These are phyloP conservation scores for Nasonovia ribisnigri DNA, from an alignment of 2,888 invertebrate species.

Conservation along the genomic window DNA sequence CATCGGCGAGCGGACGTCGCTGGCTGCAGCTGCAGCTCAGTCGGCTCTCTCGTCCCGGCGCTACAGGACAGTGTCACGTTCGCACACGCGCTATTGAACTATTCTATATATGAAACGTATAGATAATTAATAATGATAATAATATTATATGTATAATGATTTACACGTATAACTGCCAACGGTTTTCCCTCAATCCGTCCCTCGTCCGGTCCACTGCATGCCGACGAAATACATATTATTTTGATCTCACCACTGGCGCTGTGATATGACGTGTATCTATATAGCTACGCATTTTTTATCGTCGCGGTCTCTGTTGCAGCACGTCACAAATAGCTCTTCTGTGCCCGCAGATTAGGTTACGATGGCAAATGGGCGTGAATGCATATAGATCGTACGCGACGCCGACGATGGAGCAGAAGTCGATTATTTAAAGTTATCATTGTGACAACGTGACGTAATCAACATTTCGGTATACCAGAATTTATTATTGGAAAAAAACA, in stretches of 20 bases:
- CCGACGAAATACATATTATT: background rate
- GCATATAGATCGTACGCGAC: background rate
- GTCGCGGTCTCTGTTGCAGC: background rate
- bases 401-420: background rate
- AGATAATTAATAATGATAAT: no score
- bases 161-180: background rate
- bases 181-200: background rate
- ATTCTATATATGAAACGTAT: no score
- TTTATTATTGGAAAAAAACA: background rate
- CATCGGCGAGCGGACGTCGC: background rate
- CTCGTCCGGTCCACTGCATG: background rate
- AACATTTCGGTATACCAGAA: no score
- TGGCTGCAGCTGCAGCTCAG: background rate
- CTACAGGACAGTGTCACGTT: background rate
- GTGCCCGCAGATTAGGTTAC: background rate
- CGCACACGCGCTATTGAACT: background rate
- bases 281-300: background rate
- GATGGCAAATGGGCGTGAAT: background rate
- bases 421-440: background rate
- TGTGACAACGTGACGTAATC: background rate
- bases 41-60: background rate
- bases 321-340: background rate
- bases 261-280: background rate
- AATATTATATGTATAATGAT: background rate
- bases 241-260: background rate